Percentiles rank a stretch among this genome's conserved stretches.
These are phyloP conservation scores for Papilio polytes DNA, from an alignment of 1,140 invertebrate species.

Conservation along the genomic window DNA sequence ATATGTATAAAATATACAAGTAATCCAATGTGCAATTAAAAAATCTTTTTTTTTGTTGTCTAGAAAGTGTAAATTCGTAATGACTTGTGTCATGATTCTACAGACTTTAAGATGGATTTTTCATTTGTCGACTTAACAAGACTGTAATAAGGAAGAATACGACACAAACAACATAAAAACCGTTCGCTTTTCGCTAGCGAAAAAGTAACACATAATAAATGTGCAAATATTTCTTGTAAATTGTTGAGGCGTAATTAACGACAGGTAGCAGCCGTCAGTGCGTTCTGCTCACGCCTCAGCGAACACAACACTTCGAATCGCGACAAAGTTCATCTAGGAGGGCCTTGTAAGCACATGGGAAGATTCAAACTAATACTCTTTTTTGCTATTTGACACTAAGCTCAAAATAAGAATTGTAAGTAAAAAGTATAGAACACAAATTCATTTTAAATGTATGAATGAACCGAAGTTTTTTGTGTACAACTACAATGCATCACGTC, in stretches of 20 bases:
- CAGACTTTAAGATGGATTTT: background rate
- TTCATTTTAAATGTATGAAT: too few species aligned
- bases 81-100: too few species aligned
- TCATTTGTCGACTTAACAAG: too few species aligned
- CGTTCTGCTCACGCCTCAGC: conserved; percentile 63
- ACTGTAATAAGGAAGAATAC: too few species aligned
- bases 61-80: too few species aligned
- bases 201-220: conserved; percentile 5
- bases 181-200: background rate
- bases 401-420: background rate
- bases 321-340: background rate
- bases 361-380: background rate
- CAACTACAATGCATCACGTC: too few species aligned
- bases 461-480: too few species aligned
- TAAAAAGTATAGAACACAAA: background rate
- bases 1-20: background rate
- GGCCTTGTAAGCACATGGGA: background rate
- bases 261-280: conserved; percentile 68
- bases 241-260: conserved; percentile 72
- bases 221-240: conserved; percentile 43
- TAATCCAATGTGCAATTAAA: too few species aligned
- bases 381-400: background rate
- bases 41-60: too few species aligned
- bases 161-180: background rate
- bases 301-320: conserved; percentile 40